A percentile compares a stretch with the other conserved stretches of the same genome.
These are phyloP conservation scores for Aspidiotus rigidus DNA, from an alignment of 2,888 invertebrate genomes.

Conservation along the genomic window DNA sequence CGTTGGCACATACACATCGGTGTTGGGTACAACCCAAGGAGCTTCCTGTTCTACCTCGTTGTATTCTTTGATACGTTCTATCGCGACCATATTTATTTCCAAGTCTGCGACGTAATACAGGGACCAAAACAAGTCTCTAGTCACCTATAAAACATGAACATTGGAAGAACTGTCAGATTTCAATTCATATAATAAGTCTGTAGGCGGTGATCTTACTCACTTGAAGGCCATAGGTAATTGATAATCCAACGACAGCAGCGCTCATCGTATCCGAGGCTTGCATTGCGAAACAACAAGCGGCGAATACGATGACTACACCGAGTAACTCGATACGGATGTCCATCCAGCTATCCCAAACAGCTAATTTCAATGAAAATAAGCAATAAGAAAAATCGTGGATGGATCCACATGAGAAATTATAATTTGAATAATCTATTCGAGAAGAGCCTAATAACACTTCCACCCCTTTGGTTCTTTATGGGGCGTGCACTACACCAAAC, in stretches of 20 bases:
- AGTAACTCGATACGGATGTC: conserved; percentile 92
- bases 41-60: conserved; percentile 63
- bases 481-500: too few species aligned
- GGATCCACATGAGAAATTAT: too few species aligned
- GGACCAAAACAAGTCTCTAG: conserved; percentile 91
- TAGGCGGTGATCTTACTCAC: conserved; percentile 45
- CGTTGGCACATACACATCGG: conserved; percentile 39
- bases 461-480: too few species aligned
- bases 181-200: too few species aligned
- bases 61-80: conserved; percentile 94
- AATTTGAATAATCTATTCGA: not conserved
- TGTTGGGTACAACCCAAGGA: conserved; percentile 10
- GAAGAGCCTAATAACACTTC: too few species aligned
- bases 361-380: too few species aligned
- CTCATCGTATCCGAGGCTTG: conserved; percentile 59
- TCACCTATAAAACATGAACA: conserved; percentile 54
- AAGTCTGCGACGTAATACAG: conserved; percentile 93
- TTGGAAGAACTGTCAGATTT: too few species aligned
- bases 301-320: conserved; percentile 90
- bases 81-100: conserved; percentile 94
- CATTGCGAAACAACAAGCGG: conserved; percentile 87
- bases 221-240: conserved; percentile 78
- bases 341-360: conserved; percentile 64
- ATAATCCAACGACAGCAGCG: conserved; percentile 76
- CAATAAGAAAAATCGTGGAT: too few species aligned